Conservation (phyloP, 2,888 invertebrate species). For the Rhogogaster chlorosoma region DNA sequence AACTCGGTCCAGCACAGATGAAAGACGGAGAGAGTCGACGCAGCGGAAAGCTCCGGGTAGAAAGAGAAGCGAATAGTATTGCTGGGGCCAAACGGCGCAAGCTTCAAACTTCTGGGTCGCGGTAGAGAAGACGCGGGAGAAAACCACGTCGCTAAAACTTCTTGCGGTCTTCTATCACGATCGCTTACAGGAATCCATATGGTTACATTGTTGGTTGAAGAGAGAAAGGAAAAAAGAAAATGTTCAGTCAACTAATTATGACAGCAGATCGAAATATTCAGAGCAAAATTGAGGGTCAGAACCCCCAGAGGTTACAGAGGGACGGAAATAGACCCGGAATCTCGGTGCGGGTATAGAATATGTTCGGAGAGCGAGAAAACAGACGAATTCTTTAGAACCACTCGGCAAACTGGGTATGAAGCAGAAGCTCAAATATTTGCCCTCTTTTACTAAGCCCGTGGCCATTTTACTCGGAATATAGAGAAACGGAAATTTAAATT, state of each 20-base stretch:
- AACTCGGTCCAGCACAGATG: slow-evolving; percentile 55
- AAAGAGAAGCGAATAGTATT: slow-evolving; percentile 57
- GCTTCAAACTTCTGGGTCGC: slow-evolving; percentile 41
- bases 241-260: neutral
- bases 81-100: slow-evolving; percentile 53
- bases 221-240: neutral
- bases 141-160: slow-evolving; percentile 6
- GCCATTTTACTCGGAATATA: slow-evolving; percentile 29
- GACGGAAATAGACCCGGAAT: neutral
- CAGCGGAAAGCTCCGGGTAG: slow-evolving; percentile 66
- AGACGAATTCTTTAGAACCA: neutral
- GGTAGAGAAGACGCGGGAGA: neutral
- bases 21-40: slow-evolving; percentile 65
- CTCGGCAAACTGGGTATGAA: slow-evolving; percentile 4
- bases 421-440: slow-evolving; percentile 40
- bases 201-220: too few species aligned
- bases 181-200: too few species aligned
- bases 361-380: neutral
- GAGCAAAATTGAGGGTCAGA: neutral
- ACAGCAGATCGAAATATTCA: neutral
- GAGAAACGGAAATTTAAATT: slow-evolving; percentile 19
- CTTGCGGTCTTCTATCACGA: neutral
- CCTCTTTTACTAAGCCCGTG: slow-evolving; percentile 26
- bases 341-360: neutral
- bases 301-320: neutral